Evolutionary conservation across 2,888 invertebrate genomes (phyloP).

Genomic region (Cheilosia grossa): DNA sequence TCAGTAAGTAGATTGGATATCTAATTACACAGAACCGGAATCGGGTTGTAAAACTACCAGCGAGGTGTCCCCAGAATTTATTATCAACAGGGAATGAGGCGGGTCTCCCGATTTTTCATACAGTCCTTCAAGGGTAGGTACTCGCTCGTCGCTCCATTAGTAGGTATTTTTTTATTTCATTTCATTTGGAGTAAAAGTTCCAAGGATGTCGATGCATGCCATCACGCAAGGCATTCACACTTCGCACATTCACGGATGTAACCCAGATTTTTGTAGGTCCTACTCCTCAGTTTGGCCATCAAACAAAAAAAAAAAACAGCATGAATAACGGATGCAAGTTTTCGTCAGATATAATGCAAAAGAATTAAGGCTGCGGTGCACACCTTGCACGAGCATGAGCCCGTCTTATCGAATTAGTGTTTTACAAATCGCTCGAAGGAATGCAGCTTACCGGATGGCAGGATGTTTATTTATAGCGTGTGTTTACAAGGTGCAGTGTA

Average conservation of each 20-base stretch:
- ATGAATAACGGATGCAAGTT: slow-evolving; percentile 37
- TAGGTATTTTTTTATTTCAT: slow-evolving; percentile 18
- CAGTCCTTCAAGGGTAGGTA: slow-evolving; percentile 13
- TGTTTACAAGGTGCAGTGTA: slow-evolving; percentile 5
- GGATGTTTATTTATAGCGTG: slow-evolving; percentile 53
- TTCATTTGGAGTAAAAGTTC: slow-evolving; percentile 27
- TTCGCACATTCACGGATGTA: slow-evolving; percentile 47
- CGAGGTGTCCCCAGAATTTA: slow-evolving; percentile 53
- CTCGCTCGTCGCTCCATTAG: background rate
- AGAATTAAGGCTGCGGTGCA: slow-evolving; percentile 20
- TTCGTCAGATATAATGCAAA: slow-evolving; percentile 43
- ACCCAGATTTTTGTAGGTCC: slow-evolving; percentile 38
- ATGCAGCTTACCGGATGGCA: slow-evolving; percentile 12
- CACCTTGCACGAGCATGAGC: slow-evolving; percentile 55
- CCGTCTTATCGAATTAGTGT: slow-evolving; percentile 61
- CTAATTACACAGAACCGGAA: slow-evolving; percentile 17
- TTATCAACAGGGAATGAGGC: slow-evolving; percentile 13
- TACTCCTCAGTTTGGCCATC: background rate
- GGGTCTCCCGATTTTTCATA: slow-evolving; percentile 2
- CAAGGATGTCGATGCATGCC: slow-evolving; percentile 70
- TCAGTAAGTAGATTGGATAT: slow-evolving; percentile 29
- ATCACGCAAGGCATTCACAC: slow-evolving; percentile 65
- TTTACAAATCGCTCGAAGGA: slow-evolving; percentile 49
- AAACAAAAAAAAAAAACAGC: background rate
- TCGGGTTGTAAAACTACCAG: slow-evolving; percentile 11